Base-by-base conservation (phyloP, 2,888 invertebrate species). In the Aelia acuminata region DNA sequence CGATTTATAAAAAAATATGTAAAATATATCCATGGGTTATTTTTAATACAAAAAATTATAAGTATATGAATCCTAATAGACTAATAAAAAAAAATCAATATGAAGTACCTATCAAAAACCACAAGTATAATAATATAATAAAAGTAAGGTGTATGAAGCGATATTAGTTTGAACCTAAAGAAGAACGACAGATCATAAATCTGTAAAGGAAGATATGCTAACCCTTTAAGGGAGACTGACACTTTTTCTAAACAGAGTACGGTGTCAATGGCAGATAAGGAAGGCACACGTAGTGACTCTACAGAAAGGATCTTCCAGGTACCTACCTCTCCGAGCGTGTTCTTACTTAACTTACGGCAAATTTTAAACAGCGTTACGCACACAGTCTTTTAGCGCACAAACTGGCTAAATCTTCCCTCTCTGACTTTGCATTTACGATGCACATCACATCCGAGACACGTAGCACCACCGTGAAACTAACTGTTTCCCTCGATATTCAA, bases 231-330 rank as follows among this genome's bases (percentile, higher is more conserved):
- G 80, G 43, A 47, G 80, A 80, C 80, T 80, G 43, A 47, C n/a
- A 47, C 80, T 80, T 80, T 80, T 80, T 80, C 47, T 80, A 47
- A 80, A 80, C 43, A 47, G 10, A 47, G 43, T n/a, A 5, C n/a
- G 80, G 80, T 80, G 80, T 80, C 80, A 80, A 80, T 80, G 80
- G 80, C 80, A 80, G 80, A 80, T 80, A 80, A 80, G 80, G 80
- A 47, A 22, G 43, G 35, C 75, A 75, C 75, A 39, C 75, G 22
- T 39, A 7, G 35, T 3, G 39, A n/a, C 4, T 80, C 43, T n/a
- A 43, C 11, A 75, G 75, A 75, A 75, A 43, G 75, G 43, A 31
- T 35, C 63, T 70, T 70, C 63, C 63, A 70, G 63, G 0, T 70
- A 70, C 31, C 15, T 70, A 70, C n/a, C n/a, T 13, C 22, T 39